Conservation (phyloP, 2,797 vertebrate genomes). For the Eupleurogrammus muticus region DNA sequence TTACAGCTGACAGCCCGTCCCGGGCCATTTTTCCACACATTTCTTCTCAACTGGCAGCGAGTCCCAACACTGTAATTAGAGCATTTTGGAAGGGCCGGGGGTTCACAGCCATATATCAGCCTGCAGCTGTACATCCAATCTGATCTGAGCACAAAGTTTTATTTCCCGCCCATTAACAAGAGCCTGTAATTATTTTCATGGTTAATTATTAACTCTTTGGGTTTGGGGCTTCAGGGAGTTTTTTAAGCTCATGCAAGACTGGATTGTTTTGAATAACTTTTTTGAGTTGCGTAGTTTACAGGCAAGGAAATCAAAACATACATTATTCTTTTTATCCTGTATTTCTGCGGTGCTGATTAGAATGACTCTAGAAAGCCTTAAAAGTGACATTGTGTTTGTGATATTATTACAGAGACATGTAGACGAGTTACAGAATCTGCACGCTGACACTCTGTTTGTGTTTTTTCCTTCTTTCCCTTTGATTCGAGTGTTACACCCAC, state of each 20-base stretch:
- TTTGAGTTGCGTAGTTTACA: constrained; percentile 54
- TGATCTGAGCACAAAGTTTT: constrained; percentile 73
- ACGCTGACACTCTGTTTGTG: constrained; percentile 48
- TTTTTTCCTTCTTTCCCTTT: constrained; percentile 56
- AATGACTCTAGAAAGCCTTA: constrained; percentile 10
- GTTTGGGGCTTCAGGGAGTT: constrained; percentile 34
- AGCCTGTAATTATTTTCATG: constrained; percentile 81
- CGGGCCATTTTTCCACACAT: constrained; percentile 69
- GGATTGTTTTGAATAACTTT: constrained; percentile 43
- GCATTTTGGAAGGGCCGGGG: constrained; percentile 69
- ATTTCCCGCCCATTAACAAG: constrained; percentile 76
- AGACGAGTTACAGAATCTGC: constrained; percentile 31
- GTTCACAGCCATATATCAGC: constrained; percentile 82
- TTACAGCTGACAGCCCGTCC: constrained; percentile 71
- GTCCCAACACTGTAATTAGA: constrained; percentile 83
- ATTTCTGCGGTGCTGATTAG: constrained; percentile 46
- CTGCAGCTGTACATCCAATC: constrained; percentile 76
- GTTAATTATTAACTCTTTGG: constrained; percentile 76
- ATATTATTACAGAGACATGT: constrained; percentile 28
- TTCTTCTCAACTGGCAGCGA: constrained; percentile 75
- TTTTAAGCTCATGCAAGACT: constrained; percentile 33
- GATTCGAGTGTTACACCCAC: constrained; percentile 59
- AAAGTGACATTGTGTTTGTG: neutral
- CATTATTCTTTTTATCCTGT: constrained; percentile 11
- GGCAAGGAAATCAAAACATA: constrained; percentile 56